Base-by-base conservation (phyloP, 2,888 invertebrate genomes). In the Nowickia ferox region DNA sequence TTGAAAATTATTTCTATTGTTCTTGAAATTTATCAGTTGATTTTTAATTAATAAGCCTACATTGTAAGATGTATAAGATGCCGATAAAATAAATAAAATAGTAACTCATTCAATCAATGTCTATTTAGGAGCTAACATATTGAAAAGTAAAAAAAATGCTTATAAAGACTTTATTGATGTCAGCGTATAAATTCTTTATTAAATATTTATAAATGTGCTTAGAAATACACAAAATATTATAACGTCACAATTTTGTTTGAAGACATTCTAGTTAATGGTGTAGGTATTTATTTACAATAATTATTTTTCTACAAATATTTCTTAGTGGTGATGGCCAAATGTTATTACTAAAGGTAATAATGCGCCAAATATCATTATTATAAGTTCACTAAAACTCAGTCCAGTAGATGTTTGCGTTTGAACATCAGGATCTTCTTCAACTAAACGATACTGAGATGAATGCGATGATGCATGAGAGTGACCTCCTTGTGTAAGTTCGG, bases 271-370 rank as follows among this genome's bases (percentile, higher is more conserved):
- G 38, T n/a, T 9, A 38, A n/a, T 78, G 40, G 15, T 77, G 13
- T 30, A 6, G 30, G 30, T 30, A 30, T 6, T 30, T 69, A 83
- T 83, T 61, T 46, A 72, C 63, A 61, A 77, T 53, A 71, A 63
- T 63, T 46, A 11, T 19, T 30, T 22, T 17, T 46, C 15, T 42
- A 42, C 22, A 46, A 57, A 22, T 17, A n/a, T 38, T 53, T 38
- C 6, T 76, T 94, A 97, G 93, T 98, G 98, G 88, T 97, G 96
- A 93, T 99, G 99, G 4, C 98, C 97, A 89, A 98, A 94, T 0
- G 98, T 97, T n/a, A 99, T 94, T 40, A 99, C 92, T 0, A 98
- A 94, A 0, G 99, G 99, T 83, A 97, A 93, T 76, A 99, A 92
- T 1, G 98, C 97, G 0, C 99, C 99, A 30, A 96, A 92, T 1